Base-by-base conservation (phyloP, 2,797 vertebrate species). In the Acrossocheilus wenchowensis region DNA sequence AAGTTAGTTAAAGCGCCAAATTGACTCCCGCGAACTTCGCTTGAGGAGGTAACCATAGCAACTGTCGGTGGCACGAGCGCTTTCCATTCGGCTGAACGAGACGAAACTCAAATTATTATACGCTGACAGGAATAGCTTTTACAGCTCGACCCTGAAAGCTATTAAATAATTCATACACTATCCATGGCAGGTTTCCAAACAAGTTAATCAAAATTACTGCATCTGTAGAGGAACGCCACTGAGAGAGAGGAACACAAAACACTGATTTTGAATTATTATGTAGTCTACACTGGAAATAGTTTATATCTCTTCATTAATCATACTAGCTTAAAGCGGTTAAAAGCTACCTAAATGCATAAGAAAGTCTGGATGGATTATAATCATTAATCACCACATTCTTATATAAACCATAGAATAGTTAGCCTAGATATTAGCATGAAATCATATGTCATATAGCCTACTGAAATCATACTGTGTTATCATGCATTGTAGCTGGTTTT, bases 21-120 rank as follows among this genome's bases (percentile, higher is more conserved):
- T 4, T 57, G 19, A 57, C 6, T 77, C 74, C 52, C 2, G 19
- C 23, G 48, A 36, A 36, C 9, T 6, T 79, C 8, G 39, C 36
- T 41, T 64, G 36, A 79, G 15, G 78, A 45, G 23, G 39, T 45
- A 64, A 45, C 39, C 78, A 64, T 64, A 64, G 78, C 57, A 64
- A 30, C 78, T 30, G 78, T 2, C 6, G 54, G 36, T 36, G 14
- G 77, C 77, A 26, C 7, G 77, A 41, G 7, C 57, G 15, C 57
- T 62, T 79, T 60, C 6, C 52, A 9, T n/a, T n/a, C 34, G 6
- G 48, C 48, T 12, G 17, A 9, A 52, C 74, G 12, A 41, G 34
- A 54, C 52, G 57, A 60, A 78, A 54, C 7, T 78, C 36, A 60
- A 26, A 78, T 41, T 3, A 60, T n/a, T 62, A 69, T 9, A 69